Base-by-base conservation (phyloP, 2,113 vertebrate genomes). In the Embiotoca jacksoni region DNA sequence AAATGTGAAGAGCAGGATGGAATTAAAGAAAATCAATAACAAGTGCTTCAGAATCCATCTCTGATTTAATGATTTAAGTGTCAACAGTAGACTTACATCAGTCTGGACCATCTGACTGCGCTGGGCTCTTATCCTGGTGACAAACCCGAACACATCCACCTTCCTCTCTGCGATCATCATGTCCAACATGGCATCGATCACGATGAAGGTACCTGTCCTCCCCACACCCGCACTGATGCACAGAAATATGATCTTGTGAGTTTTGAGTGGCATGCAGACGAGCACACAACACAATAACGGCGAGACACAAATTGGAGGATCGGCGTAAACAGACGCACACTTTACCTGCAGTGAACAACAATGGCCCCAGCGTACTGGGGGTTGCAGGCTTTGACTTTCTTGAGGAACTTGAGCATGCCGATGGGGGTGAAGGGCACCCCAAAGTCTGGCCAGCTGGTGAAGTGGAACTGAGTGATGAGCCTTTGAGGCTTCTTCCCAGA, bases 61-160 rank as follows among this genome's bases (percentile, higher is more conserved):
- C 39, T 2, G 7, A 41, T n/a, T 52, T 16, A 14, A 52, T 23
- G 6, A 0, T 52, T 52, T 50, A 14, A 3, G 14, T 52, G 61
- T 55, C 11, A 37, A 23, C 44, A 5, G 2, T 2, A 39, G 23
- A 96, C 97, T 96, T 77, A 99, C 97, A 35, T 99, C 98, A 2
- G 98, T 99, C 89, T 99, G 98, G 73, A 99, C 98, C 98, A 99
- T 99, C 95, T 99, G 98, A 93, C 98, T 98, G 89, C 98, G 97
- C 89, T 99, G 98, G 15, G 98, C 98, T 69, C 98, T 91, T 92
- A 99, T 99, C 14, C 97, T 95, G 72, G 98, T 98, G 67, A 99
- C 98, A 2, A 99, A 99, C 60, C 98, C 98, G 8, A 97, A 99
- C 11, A 98, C 98, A 0, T 99, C 98, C 83, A 99, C 98, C 91